Evolutionary conservation across 2,888 invertebrate species (phyloP).

Genomic region (Arrhopalites spinosus): DNA sequence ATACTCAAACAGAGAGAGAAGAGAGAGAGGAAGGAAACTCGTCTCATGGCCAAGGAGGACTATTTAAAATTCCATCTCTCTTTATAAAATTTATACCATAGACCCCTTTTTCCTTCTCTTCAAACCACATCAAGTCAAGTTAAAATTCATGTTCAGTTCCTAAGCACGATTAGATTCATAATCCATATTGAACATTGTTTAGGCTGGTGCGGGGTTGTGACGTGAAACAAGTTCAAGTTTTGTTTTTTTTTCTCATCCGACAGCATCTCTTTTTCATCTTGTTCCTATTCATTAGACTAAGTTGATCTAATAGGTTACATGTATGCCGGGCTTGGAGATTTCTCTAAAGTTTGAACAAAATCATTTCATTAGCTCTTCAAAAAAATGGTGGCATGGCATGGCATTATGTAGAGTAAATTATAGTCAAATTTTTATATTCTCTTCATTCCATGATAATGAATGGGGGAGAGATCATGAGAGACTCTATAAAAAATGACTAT

Average conservation of each 20-base stretch:
- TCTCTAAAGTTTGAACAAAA: not conserved
- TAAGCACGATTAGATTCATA: slow-evolving; percentile 1
- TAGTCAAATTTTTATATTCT: too few species aligned
- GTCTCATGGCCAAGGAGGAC: not conserved
- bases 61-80: not conserved
- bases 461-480: slow-evolving; percentile 6
- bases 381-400: not conserved
- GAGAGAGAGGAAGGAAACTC: too few species aligned
- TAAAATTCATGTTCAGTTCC: not conserved
- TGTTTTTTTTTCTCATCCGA: slow-evolving; percentile 13
- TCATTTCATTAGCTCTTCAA: not conserved
- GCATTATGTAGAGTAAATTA: not conserved
- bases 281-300: slow-evolving; percentile 7
- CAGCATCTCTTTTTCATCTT: not conserved
- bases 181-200: slow-evolving; percentile 18
- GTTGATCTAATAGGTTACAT: not conserved
- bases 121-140: not conserved
- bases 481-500: too few species aligned
- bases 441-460: slow-evolving; percentile 17
- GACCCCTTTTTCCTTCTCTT: not conserved
- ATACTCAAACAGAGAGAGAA: not conserved
- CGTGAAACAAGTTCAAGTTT: not conserved
- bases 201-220: too few species aligned
- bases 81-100: not conserved
- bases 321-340: not conserved